These are phyloP conservation scores for Chelonoidis abingdonii DNA, from an alignment of 2,113 vertebrate species.

Conservation along the genomic window DNA sequence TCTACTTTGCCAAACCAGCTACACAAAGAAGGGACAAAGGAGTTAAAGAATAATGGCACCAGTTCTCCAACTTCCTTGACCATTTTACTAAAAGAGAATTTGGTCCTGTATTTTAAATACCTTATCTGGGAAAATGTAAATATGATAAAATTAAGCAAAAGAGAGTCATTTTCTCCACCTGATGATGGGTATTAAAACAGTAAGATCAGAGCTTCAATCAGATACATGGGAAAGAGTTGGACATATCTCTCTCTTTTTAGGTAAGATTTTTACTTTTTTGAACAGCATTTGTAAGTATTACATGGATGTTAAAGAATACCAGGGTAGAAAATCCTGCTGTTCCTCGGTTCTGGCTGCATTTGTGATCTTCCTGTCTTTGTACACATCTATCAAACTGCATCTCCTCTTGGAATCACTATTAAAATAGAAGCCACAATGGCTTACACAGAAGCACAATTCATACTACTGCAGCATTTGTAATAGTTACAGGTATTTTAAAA, in stretches of 20 bases:
- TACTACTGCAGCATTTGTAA: neutral
- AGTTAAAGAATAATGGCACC: neutral
- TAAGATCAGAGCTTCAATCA: neutral
- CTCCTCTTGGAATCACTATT: neutral
- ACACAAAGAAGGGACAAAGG: neutral
- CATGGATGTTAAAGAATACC: neutral
- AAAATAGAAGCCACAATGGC: neutral
- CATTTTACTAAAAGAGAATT: neutral
- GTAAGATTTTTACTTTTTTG: neutral
- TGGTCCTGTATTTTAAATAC: neutral
- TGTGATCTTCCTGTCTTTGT: neutral
- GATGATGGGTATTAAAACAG: neutral
- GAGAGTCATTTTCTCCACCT: rapidly evolving
- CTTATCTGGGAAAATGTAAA: neutral
- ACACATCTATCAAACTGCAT: neutral
- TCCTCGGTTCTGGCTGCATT: neutral
- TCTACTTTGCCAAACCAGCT: neutral
- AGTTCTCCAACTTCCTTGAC: neutral
- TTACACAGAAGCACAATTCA: neutral
- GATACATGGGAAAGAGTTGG: neutral
- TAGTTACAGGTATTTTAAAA: neutral
- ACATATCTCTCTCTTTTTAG: neutral
- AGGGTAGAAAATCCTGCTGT: neutral
- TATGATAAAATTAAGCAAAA: neutral
- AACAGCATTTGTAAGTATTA: neutral